Evolutionary conservation across 1,140 invertebrate species (phyloP), one percentile per base, ranked within the genome.

Genomic region (Drosophila bocki): DNA sequence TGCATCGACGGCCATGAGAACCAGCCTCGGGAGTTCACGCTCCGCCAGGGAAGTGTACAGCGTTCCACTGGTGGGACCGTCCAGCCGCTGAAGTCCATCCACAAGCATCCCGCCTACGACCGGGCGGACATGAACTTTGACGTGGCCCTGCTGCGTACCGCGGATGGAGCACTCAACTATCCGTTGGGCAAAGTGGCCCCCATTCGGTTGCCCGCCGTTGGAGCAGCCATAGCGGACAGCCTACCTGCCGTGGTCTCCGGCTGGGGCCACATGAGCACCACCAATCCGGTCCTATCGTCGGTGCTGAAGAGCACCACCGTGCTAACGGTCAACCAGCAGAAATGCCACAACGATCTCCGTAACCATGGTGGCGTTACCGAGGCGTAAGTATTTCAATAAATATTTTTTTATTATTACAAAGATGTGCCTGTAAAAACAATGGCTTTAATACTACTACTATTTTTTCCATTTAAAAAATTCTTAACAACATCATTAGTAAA

Each of bases 51-150:
- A n/a, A 93, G 80, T 48, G 48, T 77, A 0, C 32, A 29, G 41
- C 79, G 82, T 8, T 62, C 68, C 17, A 61, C 62, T 2, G 91
- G 91, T 1, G 92, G 91, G 22, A 80, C 57, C 15, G 64, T 92
- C 0, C 77, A 92, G 65, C 53, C 56, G 3, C 68, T 93, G 6
- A 57, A 75, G 15, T 72, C 76, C 19, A 88, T 93, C n/a, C 82
- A 82, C 53, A 91, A 88, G 44, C 92, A 93, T 82, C 92, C 92
- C 12, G 77, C 80, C 11, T 93, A 93, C 67, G 85, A 92, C 59
- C 19, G 80, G 13, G 65, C 74, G 13, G 80, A 83, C 22, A 88
- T 88, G 84, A 91, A 92, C 54, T 92, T 80, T 29, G 92, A 93
- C 75, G 88, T 91, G 11, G 85, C 91, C 1, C 61, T 93, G 15